These are phyloP conservation scores for Mantis religiosa DNA, from an alignment of 2,888 invertebrate species.

Conservation along the genomic window DNA sequence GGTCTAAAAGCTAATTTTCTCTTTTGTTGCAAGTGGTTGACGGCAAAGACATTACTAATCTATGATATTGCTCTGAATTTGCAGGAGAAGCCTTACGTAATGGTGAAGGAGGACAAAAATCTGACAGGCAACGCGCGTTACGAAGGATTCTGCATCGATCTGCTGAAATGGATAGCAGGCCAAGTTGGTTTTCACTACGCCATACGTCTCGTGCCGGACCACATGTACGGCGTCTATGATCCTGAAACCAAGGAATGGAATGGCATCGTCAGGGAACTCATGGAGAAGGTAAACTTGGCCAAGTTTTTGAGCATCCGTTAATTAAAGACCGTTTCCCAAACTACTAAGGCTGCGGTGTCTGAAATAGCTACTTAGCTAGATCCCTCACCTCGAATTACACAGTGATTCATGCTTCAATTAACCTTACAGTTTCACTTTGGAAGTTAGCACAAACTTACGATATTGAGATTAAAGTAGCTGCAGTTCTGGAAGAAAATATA, in stretches of 20 bases:
- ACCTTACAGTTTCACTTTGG: no score
- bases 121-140: slow-evolving; percentile 81
- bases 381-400: no score
- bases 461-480: no score
- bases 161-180: slow-evolving; percentile 75
- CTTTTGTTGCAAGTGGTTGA: neutral
- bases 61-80: neutral
- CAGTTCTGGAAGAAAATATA: no score
- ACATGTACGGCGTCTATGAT: slow-evolving; percentile 85
- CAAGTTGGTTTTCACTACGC: slow-evolving; percentile 86
- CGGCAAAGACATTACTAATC: neutral
- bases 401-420: no score
- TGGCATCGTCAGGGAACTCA: slow-evolving; percentile 80
- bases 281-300: slow-evolving; percentile 66
- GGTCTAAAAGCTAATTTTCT: neutral
- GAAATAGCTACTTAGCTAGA: neutral
- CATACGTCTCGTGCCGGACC: slow-evolving; percentile 78
- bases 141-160: slow-evolving; percentile 89
- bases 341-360: neutral
- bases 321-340: neutral
- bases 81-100: slow-evolving; percentile 87
- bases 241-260: slow-evolving; percentile 87
- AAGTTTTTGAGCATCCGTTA: neutral
- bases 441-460: no score
- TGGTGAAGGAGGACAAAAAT: slow-evolving; percentile 81